Conservation (phyloP, 1,140 invertebrate genomes). For the Pseudomyrmex flavicornis region DNA sequence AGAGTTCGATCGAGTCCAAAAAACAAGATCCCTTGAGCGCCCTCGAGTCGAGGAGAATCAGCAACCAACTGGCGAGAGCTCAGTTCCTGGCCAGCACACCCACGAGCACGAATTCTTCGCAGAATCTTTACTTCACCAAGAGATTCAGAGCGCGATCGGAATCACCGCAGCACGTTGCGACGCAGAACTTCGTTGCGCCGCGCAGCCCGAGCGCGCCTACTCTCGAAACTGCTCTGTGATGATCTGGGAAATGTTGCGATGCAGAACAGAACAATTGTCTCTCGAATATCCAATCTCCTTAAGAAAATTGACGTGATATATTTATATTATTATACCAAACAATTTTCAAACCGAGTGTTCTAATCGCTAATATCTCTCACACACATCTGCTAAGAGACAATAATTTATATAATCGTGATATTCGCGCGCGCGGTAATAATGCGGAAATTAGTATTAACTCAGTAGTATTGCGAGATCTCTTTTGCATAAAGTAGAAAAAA, state of each 20-base stretch:
- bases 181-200: slow-evolving; percentile 78
- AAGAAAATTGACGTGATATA: background rate
- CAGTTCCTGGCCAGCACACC: slow-evolving; percentile 79
- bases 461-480: slow-evolving; percentile 63
- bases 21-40: slow-evolving; percentile 67
- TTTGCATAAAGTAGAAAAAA: slow-evolving; percentile 12
- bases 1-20: slow-evolving; percentile 38
- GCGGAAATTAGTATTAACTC: slow-evolving; percentile 62
- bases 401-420: slow-evolving; percentile 43
- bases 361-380: background rate
- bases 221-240: slow-evolving; percentile 83
- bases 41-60: slow-evolving; percentile 79
- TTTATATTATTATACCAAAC: slow-evolving; percentile 7
- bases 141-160: slow-evolving; percentile 81
- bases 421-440: slow-evolving; percentile 6
- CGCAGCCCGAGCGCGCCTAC: slow-evolving; percentile 82
- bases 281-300: slow-evolving; percentile 1
- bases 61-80: slow-evolving; percentile 81
- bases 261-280: background rate
- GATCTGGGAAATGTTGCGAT: slow-evolving; percentile 59
- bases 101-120: slow-evolving; percentile 56
- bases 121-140: slow-evolving; percentile 73
- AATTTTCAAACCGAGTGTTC: background rate
- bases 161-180: slow-evolving; percentile 77
- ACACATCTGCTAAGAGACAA: slow-evolving; percentile 38